Evolutionary conservation across 2,797 vertebrate species (phyloP).

Genomic region (Natrix natrix): DNA sequence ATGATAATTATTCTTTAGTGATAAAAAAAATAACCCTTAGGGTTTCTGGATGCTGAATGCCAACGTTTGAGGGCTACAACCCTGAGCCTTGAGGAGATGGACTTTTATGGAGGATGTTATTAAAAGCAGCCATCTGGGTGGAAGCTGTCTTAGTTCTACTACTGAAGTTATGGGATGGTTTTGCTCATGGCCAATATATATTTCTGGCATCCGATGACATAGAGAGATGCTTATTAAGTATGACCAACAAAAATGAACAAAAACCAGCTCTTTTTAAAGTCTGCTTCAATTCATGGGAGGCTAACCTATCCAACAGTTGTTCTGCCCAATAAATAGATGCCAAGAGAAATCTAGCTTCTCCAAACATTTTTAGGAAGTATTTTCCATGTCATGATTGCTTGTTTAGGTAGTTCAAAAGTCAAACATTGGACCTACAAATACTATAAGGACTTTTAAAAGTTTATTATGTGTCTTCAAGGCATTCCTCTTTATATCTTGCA

Average conservation of each 20-base stretch:
- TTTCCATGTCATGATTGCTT: constrained; percentile 9
- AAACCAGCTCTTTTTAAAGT: background rate
- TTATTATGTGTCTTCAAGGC: constrained; percentile 12
- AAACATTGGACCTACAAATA: constrained; percentile 1
- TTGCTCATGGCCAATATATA: background rate
- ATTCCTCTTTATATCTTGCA: constrained; percentile 27
- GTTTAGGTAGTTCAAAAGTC: constrained; percentile 14
- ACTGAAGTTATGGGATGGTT: background rate
- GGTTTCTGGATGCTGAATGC: background rate
- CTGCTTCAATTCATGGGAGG: background rate
- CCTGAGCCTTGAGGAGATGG: background rate
- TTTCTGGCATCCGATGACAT: background rate
- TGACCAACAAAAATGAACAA: background rate
- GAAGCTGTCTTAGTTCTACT: background rate
- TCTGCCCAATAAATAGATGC: constrained; percentile 6
- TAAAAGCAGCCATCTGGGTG: background rate
- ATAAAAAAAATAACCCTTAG: background rate
- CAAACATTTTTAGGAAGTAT: constrained; percentile 9
- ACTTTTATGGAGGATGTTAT: background rate
- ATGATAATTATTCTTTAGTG: background rate
- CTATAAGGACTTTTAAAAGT: constrained; percentile 4
- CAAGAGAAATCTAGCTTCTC: constrained; percentile 19
- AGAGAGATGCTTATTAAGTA: constrained; percentile 9
- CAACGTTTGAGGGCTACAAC: background rate
- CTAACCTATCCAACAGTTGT: background rate